A percentile compares a stretch with the other conserved stretches of the same genome.
Evolutionary conservation across 2,113 vertebrate species (phyloP).

Genomic region (Vulpes ferrilata): DNA sequence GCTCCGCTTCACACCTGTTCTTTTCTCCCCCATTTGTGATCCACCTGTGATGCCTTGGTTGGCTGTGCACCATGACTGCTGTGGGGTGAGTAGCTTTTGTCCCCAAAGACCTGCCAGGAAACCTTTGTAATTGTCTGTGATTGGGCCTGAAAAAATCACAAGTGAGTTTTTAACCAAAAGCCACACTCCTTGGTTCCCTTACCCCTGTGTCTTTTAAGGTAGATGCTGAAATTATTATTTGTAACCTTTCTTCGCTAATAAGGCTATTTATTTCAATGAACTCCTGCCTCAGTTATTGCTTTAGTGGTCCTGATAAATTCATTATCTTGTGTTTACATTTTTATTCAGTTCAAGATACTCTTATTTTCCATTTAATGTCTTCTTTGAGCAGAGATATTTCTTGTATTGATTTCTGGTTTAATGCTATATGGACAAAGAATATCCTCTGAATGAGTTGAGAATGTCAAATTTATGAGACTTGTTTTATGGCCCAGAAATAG

Average conservation of each 20-base stretch:
- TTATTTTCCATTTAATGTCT: not conserved
- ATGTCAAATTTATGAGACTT: not conserved
- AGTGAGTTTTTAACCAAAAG: not conserved
- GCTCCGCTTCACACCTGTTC: not conserved
- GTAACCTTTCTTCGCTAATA: not conserved
- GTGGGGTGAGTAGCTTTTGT: not conserved
- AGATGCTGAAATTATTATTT: not conserved
- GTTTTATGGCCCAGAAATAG: not conserved
- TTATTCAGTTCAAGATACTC: not conserved
- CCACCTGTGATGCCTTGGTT: rapidly evolving
- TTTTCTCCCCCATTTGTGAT: rapidly evolving
- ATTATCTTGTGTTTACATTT: not conserved
- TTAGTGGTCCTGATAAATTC: not conserved
- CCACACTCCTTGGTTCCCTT: not conserved
- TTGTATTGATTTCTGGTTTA: not conserved
- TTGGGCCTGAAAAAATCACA: not conserved
- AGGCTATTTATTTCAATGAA: not conserved
- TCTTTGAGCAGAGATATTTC: not conserved
- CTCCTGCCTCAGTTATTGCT: not conserved
- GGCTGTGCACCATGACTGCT: not conserved
- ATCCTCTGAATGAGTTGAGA: not conserved
- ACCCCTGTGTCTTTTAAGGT: not conserved
- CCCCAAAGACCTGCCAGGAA: rapidly evolving
- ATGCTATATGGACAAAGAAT: not conserved
- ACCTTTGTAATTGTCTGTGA: not conserved